Conservation (phyloP, 2,797 vertebrate genomes). For the Smutsia gigantea region DNA sequence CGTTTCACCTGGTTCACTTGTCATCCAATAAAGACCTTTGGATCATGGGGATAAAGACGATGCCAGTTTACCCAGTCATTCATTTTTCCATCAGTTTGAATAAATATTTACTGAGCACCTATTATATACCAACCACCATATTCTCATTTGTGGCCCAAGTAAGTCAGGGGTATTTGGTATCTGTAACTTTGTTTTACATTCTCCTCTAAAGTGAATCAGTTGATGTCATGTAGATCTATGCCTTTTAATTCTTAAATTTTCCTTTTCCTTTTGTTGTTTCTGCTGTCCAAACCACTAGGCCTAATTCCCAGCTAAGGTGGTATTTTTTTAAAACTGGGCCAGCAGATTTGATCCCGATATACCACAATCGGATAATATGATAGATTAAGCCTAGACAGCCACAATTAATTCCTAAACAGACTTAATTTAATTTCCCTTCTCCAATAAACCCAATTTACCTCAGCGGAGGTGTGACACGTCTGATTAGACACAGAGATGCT, state of each 20-base stretch:
- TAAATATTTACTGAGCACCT: neutral
- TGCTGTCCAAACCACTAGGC: neutral
- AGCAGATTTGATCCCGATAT: slow-evolving; percentile 69
- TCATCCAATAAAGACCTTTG: neutral
- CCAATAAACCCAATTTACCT: slow-evolving; percentile 85
- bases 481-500: slow-evolving; percentile 80
- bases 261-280: neutral
- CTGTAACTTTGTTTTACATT: neutral
- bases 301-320: slow-evolving; percentile 10
- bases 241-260: neutral
- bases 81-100: neutral
- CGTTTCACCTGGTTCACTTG: neutral
- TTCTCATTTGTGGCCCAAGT: neutral
- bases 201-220: neutral
- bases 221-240: neutral
- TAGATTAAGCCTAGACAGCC: slow-evolving; percentile 79
- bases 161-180: neutral
- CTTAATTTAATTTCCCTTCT: slow-evolving; percentile 87
- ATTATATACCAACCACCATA: neutral
- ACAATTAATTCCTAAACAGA: slow-evolving; percentile 83
- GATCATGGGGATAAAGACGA: neutral
- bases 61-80: neutral
- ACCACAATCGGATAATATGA: slow-evolving; percentile 79
- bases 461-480: slow-evolving; percentile 81
- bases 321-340: slow-evolving; percentile 62